Evolutionary conservation across 1,140 invertebrate genomes (phyloP), one percentile per base, ranked within the genome.

Genomic region (Macrosteles quadrilineatus): DNA sequence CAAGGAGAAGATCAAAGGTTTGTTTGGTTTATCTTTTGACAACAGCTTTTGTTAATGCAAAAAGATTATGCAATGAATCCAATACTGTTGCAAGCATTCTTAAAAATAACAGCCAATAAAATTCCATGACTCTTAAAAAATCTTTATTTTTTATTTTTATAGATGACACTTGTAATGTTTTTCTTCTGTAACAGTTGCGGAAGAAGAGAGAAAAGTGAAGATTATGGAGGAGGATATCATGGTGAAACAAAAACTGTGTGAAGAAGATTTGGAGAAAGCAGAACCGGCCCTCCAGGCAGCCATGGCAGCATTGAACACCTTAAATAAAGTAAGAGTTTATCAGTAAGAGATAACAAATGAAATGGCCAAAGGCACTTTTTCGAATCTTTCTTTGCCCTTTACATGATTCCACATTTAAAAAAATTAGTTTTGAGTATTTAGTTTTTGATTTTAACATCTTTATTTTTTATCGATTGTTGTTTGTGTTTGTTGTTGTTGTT

Each of bases 211-310:
- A 69, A 96, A 95, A 81, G 94, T 98, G 0, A 89, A 90, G 50
- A 87, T 91, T 43, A 96, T 97, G 73, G 94, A 94, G 77, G 90
- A 92, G 76, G 91, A 93, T 75, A 94, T 98, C 0, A 85, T 88
- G 0, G 87, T 91, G 75, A 94, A 95, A 75, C 89, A 92, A 40
- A 91, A 88, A 78, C 87, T 93, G 71, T 97, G 95, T 79, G 92
- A 94, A 68, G 90, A 90, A 76, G 96, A 98, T 84, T 85, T 98
- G 71, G 87, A 87, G 0, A 94, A 92, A 78, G 95, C 96, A 14
- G 94, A 97, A 79, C 96, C 96, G 0, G 95, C 95, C 0, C 82
- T 98, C 11, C 78, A 89, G 6, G 94, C 94, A 27, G 96, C 96
- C 1, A 89, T 93, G 78, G 93, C 92, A 75, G 96, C 96, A 43